Evolutionary conservation across 2,113 vertebrate species (phyloP).

Genomic region (Calcarius ornatus): DNA sequence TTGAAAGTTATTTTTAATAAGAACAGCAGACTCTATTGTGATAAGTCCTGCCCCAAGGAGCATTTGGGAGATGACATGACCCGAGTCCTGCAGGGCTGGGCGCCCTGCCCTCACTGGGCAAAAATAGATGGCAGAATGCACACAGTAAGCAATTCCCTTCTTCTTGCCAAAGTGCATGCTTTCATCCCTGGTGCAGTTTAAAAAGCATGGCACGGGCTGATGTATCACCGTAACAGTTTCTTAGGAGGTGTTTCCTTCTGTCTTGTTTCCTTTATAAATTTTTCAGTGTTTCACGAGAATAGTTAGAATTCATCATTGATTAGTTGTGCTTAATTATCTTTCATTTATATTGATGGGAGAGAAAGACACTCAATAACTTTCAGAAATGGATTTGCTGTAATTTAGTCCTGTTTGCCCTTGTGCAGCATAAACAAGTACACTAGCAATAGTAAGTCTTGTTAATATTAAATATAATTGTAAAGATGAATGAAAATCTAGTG

Average conservation of each 20-base stretch:
- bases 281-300: neutral
- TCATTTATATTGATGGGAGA: neutral
- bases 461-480: neutral
- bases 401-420: neutral
- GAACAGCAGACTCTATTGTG: neutral
- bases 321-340: neutral
- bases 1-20: neutral
- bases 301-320: neutral
- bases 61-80: neutral
- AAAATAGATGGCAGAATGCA: conserved; percentile 25
- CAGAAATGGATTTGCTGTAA: neutral
- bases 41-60: neutral
- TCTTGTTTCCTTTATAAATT: neutral
- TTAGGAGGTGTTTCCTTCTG: neutral
- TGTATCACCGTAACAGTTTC: neutral
- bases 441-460: neutral
- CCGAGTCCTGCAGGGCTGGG: neutral
- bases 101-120: neutral
- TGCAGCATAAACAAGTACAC: neutral
- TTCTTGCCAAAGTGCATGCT: neutral
- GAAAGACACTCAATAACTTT: neutral
- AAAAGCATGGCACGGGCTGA: neutral
- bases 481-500: neutral
- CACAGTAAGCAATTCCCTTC: neutral
- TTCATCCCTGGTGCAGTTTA: neutral